Evolutionary conservation across 23 tunicate species (phyloP).

Genomic region (Diplosoma virens): DNA sequence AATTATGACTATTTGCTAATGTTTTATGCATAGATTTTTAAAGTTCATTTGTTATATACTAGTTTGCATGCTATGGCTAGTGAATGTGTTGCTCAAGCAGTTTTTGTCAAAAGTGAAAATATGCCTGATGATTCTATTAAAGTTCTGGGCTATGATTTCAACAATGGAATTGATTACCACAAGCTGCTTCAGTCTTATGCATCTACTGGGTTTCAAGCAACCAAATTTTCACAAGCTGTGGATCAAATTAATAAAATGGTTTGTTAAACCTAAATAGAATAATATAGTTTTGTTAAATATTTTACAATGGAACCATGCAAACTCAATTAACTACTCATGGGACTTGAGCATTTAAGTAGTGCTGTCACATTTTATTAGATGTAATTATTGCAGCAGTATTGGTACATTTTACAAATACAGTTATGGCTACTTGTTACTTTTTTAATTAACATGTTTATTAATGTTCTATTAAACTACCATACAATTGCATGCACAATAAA

Average conservation of each 20-base stretch:
- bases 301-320: too few species aligned
- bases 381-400: too few species aligned
- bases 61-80: neutral
- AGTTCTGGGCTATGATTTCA: slow-evolving; percentile 90
- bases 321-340: too few species aligned
- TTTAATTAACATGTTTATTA: too few species aligned
- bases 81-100: slow-evolving; percentile 34
- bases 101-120: slow-evolving; percentile 51
- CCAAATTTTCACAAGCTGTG: slow-evolving; percentile 77
- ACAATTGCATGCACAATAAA: too few species aligned
- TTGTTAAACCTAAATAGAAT: neutral
- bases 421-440: too few species aligned
- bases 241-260: slow-evolving; percentile 87
- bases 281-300: too few species aligned
- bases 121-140: slow-evolving; percentile 51
- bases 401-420: too few species aligned
- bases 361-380: too few species aligned
- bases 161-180: slow-evolving; percentile 83
- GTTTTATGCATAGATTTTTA: neutral
- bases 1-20: too few species aligned
- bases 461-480: too few species aligned
- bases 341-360: too few species aligned
- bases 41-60: neutral
- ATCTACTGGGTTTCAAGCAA: slow-evolving; percentile 78
- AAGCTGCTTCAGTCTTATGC: slow-evolving; percentile 50